Conservation (phyloP, 1,140 invertebrate genomes). For the Rhagoletis pomonella region DNA sequence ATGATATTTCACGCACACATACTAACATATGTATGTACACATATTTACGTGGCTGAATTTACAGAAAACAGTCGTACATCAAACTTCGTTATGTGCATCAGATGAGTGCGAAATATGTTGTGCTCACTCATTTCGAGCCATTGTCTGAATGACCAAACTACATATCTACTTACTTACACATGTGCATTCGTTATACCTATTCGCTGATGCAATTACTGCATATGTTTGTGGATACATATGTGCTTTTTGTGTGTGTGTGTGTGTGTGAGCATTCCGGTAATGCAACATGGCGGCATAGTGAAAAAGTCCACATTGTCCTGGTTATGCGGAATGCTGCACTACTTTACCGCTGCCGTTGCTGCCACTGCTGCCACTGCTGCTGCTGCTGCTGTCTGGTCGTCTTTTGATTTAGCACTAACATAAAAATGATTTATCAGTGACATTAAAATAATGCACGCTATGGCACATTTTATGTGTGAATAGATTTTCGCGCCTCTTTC, state of each 20-base stretch:
- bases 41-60: neutral
- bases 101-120: slow-evolving; percentile 10
- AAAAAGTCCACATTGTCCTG: slow-evolving; percentile 33
- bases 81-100: slow-evolving; percentile 9
- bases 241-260: neutral
- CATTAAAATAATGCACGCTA: slow-evolving; percentile 75
- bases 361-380: neutral
- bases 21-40: neutral
- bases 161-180: neutral
- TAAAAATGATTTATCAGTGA: slow-evolving; percentile 75
- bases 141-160: slow-evolving; percentile 24
- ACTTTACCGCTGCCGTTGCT: neutral
- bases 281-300: slow-evolving; percentile 31
- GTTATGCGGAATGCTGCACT: neutral
- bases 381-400: slow-evolving; percentile 62
- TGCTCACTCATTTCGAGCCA: slow-evolving; percentile 39
- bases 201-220: neutral
- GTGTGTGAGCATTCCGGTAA: slow-evolving; percentile 22
- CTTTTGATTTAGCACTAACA: slow-evolving; percentile 75
- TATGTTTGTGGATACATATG: neutral
- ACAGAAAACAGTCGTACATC: slow-evolving; percentile 13
- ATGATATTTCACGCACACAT: neutral
- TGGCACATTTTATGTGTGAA: slow-evolving; percentile 74
- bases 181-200: neutral
- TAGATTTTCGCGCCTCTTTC: slow-evolving; percentile 68